A percentile compares a stretch with the other conserved stretches of the same genome.
Evolutionary conservation across 2,888 invertebrate species (phyloP).

Genomic region (Pandemis corylana): DNA sequence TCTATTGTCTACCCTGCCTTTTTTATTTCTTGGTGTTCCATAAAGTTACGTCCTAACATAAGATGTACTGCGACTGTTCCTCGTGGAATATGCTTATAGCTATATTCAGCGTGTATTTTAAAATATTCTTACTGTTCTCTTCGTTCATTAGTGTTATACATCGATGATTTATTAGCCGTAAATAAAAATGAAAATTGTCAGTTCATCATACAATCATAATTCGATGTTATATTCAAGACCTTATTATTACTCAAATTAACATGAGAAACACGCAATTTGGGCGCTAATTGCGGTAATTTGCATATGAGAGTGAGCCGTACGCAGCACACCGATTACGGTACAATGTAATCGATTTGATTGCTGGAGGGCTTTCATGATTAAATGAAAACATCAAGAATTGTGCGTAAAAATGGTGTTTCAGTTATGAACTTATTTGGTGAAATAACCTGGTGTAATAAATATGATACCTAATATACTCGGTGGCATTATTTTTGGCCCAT

Average conservation of each 20-base stretch:
- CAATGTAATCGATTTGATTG: slow-evolving; percentile 28
- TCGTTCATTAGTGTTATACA: no score
- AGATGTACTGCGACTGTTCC: no score
- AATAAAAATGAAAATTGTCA: not conserved
- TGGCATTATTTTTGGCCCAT: no score
- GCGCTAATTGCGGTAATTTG: slow-evolving; percentile 23
- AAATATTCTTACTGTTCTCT: no score
- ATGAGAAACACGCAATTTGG: slow-evolving; percentile 13
- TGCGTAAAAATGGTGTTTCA: not conserved
- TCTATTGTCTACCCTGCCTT: no score
- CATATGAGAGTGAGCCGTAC: slow-evolving; percentile 14
- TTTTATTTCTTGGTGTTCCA: no score
- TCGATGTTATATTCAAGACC: not conserved
- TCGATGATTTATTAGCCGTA: not conserved
- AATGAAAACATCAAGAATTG: not conserved
- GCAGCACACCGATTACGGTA: slow-evolving; percentile 6
- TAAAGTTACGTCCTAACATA: no score
- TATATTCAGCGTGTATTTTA: no score
- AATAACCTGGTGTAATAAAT: no score
- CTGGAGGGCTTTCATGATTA: not conserved
- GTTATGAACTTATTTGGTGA: no score
- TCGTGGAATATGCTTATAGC: no score
- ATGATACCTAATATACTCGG: no score
- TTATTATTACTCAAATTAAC: slow-evolving; percentile 9
- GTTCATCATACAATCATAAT: not conserved